A percentile compares a stretch with the other conserved stretches of the same genome.
Conservation (phyloP, 2,888 invertebrate species). For the Leuctra nigra region DNA sequence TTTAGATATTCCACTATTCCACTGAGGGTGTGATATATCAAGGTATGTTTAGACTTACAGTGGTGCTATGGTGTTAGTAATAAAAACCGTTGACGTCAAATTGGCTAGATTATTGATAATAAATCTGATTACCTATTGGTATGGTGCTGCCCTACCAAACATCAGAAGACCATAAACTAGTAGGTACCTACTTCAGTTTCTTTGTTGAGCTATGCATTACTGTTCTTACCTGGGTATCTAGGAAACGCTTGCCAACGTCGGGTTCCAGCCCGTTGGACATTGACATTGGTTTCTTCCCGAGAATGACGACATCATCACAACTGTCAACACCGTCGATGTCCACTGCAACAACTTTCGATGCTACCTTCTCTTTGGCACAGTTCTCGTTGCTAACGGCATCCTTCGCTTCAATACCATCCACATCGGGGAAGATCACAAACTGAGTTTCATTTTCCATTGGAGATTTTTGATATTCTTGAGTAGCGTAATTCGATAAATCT, state of each 20-base stretch:
- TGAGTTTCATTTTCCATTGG: conserved; percentile 39
- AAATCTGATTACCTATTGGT: too few species aligned
- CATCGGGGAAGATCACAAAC: conserved; percentile 52
- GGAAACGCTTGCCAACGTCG: conserved; percentile 40
- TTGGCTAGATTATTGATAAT: too few species aligned
- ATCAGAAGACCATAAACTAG: too few species aligned
- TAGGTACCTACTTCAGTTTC: too few species aligned
- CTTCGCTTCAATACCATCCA: conserved; percentile 38
- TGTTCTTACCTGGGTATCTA: conserved; percentile 47
- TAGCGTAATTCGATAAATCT: background rate
- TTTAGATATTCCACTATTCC: too few species aligned
- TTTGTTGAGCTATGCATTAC: too few species aligned
- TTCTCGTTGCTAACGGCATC: background rate
- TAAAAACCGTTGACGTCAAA: too few species aligned
- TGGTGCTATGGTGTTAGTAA: too few species aligned
- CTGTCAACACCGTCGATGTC: background rate
- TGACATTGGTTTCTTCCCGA: conserved; percentile 25
- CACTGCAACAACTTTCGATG: background rate
- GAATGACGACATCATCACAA: background rate
- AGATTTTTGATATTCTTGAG: background rate
- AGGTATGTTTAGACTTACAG: too few species aligned
- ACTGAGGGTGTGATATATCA: too few species aligned
- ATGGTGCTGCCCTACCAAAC: too few species aligned
- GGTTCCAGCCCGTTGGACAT: conserved; percentile 35
- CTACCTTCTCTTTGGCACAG: background rate